phyloP scores from a whole-genome alignment of 2,113 vertebrate species.

The Accipiter virgatus region DNA sequence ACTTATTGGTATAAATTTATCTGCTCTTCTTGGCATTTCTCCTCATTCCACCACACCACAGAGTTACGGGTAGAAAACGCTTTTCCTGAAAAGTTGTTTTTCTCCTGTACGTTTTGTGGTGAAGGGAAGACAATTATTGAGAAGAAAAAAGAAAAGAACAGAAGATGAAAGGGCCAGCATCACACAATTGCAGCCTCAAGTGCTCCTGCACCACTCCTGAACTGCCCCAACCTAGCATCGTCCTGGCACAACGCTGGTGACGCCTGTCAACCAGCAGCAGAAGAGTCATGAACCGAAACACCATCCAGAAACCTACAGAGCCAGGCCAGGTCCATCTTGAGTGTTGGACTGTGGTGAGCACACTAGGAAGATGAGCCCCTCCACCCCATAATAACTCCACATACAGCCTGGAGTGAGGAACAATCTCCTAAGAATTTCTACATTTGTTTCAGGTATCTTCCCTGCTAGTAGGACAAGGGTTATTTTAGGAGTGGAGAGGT shows the following conservation, averaged over 20 bases:
- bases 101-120: neutral
- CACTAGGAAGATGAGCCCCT: neutral
- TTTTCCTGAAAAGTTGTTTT: slow-evolving; percentile 10
- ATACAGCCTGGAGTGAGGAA: neutral
- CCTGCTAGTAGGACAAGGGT: neutral
- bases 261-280: neutral
- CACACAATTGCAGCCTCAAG: neutral
- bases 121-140: neutral
- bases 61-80: neutral
- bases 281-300: neutral
- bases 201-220: neutral
- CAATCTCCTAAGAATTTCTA: neutral
- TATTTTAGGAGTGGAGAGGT: neutral
- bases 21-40: neutral
- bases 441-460: neutral
- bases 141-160: slow-evolving; percentile 23
- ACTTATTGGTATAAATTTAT: neutral
- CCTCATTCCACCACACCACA: neutral
- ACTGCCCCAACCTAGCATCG: neutral
- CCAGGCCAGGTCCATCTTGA: neutral
- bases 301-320: neutral
- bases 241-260: neutral
- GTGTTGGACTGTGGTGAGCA: neutral
- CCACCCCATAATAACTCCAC: too few relatives aligned
- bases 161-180: slow-evolving; percentile 15